Evolutionary conservation across 2,797 vertebrate species (phyloP).

Genomic region (Tamandua tetradactyla): DNA sequence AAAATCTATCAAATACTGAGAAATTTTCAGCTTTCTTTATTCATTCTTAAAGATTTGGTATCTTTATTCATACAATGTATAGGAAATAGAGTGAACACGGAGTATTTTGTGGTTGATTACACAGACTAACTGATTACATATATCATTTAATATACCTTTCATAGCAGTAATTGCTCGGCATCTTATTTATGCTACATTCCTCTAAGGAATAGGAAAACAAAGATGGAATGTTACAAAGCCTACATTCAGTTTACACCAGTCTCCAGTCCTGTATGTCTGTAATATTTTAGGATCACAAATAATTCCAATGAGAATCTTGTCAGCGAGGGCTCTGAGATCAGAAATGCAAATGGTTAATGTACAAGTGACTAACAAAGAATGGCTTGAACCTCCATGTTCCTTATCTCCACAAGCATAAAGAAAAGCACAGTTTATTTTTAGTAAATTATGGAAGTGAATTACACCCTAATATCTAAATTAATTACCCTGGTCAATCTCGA

Average conservation of each 20-base stretch:
- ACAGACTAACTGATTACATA: conserved; percentile 1
- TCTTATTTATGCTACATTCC: conserved; percentile 31
- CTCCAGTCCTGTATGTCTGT: neutral
- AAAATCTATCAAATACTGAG: conserved; percentile 35
- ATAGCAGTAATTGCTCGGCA: neutral
- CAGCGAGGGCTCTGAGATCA: conserved; percentile 45
- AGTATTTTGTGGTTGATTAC: conserved; percentile 53
- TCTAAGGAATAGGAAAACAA: neutral
- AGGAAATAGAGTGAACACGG: neutral
- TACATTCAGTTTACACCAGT: neutral
- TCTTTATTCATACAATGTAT: neutral
- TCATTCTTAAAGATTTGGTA: conserved; percentile 21
- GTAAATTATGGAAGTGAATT: conserved; percentile 69
- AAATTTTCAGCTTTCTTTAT: conserved; percentile 49
- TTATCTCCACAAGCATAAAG: conserved; percentile 39
- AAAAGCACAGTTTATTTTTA: conserved; percentile 58
- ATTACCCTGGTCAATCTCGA: conserved; percentile 62
- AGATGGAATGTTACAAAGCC: conserved; percentile 11
- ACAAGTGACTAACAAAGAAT: conserved; percentile 70
- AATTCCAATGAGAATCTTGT: neutral
- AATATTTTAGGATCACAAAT: conserved; percentile 56
- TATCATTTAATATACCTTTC: conserved; percentile 22
- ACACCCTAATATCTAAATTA: conserved; percentile 53
- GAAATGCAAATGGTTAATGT: conserved; percentile 56
- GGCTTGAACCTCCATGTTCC: neutral